Base-by-base conservation (phyloP, 2,888 invertebrate species). In the Rhagium mordax region DNA sequence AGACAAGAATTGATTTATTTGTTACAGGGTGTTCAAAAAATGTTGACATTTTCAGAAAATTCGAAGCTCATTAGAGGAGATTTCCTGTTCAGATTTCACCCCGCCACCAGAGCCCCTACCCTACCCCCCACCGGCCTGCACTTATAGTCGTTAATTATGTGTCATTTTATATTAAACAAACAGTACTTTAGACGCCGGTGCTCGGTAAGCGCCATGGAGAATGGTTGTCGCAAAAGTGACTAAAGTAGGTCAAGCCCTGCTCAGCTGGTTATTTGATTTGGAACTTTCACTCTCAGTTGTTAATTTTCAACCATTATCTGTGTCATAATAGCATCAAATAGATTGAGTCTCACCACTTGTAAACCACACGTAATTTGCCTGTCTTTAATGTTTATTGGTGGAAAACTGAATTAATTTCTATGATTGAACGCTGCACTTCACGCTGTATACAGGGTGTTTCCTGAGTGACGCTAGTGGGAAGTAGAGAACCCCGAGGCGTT, bases 271-370 rank as follows among this genome's bases (percentile, higher is more conserved):
- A 21, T 61, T 21, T 27, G 65, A 68, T 57, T 65, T 48, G 57
- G 48, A 67, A 75, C 75, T 75, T 75, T 75, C 75, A 75, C 75
- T 75, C 62, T 75, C 72, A 15, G 47, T 65, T 49, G 72, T 53
- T 71, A 48, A 65, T 60, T 60, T 53, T 51, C 59, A 70, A 55
- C 61, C 61, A 66, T 71, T 62, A 55, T 41, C 49, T 66, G 48
- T 61, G 20, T 16, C 27, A 21, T 33, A 47, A 41, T 47, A 47
- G 33, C 59, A 24, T 33, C 8, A 33, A 33, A 59, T 6, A 33
- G 18, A 33, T 59, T 16, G 7, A 18, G 29, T 33, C 59, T 59
- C 59, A 13, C 4, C n/a, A 41, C n/a, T 41, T 41, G 24, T 24
- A 24, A 41, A 41, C 3, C 0, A 41, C 5, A 3, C 41, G 41